Evolutionary conservation across 1,140 invertebrate species (phyloP).

Genomic region (Paralvinella palmiformis): DNA sequence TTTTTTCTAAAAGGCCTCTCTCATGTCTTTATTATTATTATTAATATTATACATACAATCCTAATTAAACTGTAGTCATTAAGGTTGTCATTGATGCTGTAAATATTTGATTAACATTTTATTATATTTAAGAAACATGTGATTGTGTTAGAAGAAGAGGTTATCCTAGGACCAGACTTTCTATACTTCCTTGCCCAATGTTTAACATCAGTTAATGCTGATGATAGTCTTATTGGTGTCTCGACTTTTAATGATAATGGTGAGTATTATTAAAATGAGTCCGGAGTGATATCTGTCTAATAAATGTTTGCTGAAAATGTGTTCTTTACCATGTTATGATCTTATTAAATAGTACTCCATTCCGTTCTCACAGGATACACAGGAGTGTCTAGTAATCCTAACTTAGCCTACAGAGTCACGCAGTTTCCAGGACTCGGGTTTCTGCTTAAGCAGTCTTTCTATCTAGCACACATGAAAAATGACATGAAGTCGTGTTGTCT

Average conservation of each 20-base stretch:
- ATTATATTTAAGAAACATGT: conserved; percentile 41
- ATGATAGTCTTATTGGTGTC: conserved; percentile 46
- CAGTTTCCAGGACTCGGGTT: conserved; percentile 44
- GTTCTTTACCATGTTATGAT: background rate
- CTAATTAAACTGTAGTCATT: too few species aligned
- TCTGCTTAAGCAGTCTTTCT: conserved; percentile 32
- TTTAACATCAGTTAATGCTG: conserved; percentile 41
- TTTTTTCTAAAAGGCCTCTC: too few species aligned
- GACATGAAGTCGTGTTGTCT: conserved; percentile 29
- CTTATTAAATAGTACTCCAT: background rate
- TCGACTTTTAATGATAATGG: conserved; percentile 55
- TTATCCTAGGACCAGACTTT: conserved; percentile 53
- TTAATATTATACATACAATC: too few species aligned
- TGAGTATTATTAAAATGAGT: conserved; percentile 26
- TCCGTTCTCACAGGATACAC: conserved; percentile 38
- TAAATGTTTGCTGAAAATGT: background rate
- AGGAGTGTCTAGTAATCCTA: conserved; percentile 31
- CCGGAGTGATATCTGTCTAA: background rate
- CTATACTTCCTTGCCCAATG: conserved; percentile 51
- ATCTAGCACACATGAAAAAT: conserved; percentile 24
- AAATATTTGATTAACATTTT: background rate
- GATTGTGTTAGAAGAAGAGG: conserved; percentile 53
- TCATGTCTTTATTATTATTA: too few species aligned
- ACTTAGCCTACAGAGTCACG: conserved; percentile 36
- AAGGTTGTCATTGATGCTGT: too few species aligned